Conservation (phyloP, 2,888 invertebrate genomes). For the Alloscopus bannaensis region DNA sequence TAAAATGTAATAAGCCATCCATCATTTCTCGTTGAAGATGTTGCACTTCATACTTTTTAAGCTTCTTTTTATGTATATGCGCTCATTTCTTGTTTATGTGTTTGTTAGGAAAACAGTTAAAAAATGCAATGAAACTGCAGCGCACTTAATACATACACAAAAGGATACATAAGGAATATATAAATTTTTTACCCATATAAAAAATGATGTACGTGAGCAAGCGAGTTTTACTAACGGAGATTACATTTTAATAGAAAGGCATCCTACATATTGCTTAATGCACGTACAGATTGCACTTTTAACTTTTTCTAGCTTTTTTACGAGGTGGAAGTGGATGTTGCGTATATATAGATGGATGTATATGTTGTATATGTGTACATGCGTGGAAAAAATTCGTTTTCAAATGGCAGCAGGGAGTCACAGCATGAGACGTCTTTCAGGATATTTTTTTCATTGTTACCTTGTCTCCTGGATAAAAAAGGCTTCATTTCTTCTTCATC, state of each 20-base stretch:
- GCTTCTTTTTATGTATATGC: background rate
- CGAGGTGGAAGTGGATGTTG: conserved; percentile 13
- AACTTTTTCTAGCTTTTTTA: no score
- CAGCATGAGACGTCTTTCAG: conserved; percentile 73
- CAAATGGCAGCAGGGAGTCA: conserved; percentile 74
- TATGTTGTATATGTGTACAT: conserved; percentile 19
- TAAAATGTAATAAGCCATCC: no score
- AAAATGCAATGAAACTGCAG: conserved; percentile 42
- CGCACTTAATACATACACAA: conserved; percentile 36
- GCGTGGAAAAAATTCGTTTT: conserved; percentile 73
- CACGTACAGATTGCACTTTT: no score
- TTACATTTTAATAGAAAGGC: conserved; percentile 62
- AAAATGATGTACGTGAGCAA: conserved; percentile 5
- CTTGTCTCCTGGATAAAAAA: conserved; percentile 73
- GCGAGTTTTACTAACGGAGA: conserved; percentile 50
- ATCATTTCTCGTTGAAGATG: no score
- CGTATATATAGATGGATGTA: conserved; percentile 24
- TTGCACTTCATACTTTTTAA: background rate
- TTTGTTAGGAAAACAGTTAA: conserved; percentile 31
- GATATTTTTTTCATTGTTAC: conserved; percentile 73
- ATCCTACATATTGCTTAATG: no score
- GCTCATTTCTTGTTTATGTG: conserved; percentile 30
- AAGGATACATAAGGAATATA: conserved; percentile 21
- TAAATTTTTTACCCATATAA: conserved; percentile 15
- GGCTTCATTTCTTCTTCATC: conserved; percentile 67